Conservation (phyloP, 2,113 vertebrate genomes). For the Cervus canadensis region DNA sequence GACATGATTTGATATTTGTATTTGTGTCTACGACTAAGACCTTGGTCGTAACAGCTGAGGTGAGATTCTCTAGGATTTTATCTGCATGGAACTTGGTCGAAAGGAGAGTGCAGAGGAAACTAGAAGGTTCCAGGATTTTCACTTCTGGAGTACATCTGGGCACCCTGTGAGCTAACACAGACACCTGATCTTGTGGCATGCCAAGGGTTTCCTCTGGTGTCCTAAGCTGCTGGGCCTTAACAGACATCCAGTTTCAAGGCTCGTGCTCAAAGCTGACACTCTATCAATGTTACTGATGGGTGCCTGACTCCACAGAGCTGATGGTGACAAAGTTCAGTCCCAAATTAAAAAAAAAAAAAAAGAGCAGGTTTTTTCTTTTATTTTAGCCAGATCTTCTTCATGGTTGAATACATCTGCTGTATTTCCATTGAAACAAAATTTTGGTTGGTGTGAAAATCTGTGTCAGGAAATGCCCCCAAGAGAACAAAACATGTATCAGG, state of each 20-base stretch:
- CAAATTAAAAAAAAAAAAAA: neutral
- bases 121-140: neutral
- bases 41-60: neutral
- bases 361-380: neutral
- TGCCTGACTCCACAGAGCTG: neutral
- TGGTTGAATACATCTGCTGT: neutral
- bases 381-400: neutral
- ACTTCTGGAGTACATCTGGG: neutral
- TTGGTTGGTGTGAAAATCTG: slow-evolving; percentile 32
- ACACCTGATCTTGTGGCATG: neutral
- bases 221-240: neutral
- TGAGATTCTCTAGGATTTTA: neutral
- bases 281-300: neutral
- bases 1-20: neutral
- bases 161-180: neutral
- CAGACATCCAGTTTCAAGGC: neutral
- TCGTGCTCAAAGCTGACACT: neutral
- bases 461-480: slow-evolving; percentile 35
- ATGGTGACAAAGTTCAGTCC: neutral
- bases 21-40: neutral
- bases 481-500: slow-evolving; percentile 10
- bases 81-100: neutral
- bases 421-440: slow-evolving; percentile 36
- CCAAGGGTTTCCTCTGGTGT: neutral
- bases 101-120: neutral